phyloP scores from a whole-genome alignment of 2,113 vertebrate genomes.

The Sylvietta virens region DNA sequence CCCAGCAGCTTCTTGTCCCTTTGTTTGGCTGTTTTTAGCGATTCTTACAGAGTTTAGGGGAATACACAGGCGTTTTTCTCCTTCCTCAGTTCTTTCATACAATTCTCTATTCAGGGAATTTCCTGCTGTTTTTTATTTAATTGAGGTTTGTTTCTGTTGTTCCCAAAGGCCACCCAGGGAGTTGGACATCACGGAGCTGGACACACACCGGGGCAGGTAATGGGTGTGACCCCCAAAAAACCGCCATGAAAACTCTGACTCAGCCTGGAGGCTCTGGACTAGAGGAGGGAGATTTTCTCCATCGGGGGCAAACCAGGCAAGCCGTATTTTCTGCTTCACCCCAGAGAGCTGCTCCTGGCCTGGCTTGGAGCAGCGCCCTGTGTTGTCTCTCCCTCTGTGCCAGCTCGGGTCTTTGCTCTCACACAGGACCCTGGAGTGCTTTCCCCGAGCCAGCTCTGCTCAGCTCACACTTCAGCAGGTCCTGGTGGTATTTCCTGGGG shows the following conservation, averaged over 20 bases:
- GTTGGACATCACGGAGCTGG: background rate
- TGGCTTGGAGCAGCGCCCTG: background rate
- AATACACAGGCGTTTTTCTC: background rate
- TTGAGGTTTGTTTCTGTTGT: background rate
- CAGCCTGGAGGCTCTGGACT: background rate
- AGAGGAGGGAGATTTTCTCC: background rate
- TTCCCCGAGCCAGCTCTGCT: background rate
- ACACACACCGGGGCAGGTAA: background rate
- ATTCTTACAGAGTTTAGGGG: background rate
- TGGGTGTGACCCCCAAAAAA: background rate
- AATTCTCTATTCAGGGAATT: background rate
- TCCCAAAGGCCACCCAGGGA: background rate
- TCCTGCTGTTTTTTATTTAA: background rate
- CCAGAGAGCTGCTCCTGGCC: background rate
- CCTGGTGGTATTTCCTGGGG: background rate
- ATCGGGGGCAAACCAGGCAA: background rate
- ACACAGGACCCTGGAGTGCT: accelerated
- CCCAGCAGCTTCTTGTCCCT: background rate
- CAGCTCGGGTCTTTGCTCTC: background rate
- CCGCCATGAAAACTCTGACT: accelerated
- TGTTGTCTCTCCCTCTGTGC: background rate
- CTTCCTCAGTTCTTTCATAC: background rate
- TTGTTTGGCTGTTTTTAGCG: background rate
- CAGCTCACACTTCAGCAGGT: background rate
- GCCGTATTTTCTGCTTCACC: background rate